Evolutionary conservation across 2,888 invertebrate genomes (phyloP).

Genomic region (Tineola bisselliella): DNA sequence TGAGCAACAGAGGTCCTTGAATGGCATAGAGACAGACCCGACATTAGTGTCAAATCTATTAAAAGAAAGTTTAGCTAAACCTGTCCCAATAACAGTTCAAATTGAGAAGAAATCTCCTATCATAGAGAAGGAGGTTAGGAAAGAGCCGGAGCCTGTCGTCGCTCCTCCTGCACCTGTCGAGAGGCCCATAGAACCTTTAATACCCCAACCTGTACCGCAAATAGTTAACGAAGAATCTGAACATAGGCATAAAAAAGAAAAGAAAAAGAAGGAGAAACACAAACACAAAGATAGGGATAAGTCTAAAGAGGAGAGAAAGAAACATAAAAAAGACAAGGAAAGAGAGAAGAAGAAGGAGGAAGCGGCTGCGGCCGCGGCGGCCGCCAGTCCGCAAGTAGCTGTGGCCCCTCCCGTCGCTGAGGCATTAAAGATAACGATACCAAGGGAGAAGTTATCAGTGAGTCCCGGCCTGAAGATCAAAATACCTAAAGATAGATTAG

Average conservation of each 20-base stretch:
- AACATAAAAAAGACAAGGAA: slow-evolving; percentile 75
- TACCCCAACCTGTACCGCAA: slow-evolving; percentile 20
- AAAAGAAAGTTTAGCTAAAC: slow-evolving; percentile 71
- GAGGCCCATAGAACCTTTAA: slow-evolving; percentile 18
- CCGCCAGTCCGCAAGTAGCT: slow-evolving; percentile 17
- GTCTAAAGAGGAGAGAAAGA: slow-evolving; percentile 75
- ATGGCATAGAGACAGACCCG: slow-evolving; percentile 78
- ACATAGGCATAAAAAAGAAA: slow-evolving; percentile 68
- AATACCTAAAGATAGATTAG: slow-evolving; percentile 79
- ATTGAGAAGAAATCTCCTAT: slow-evolving; percentile 45
- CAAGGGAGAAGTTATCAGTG: slow-evolving; percentile 46
- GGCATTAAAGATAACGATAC: slow-evolving; percentile 50
- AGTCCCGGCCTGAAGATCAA: slow-evolving; percentile 78
- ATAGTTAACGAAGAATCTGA: slow-evolving; percentile 30
- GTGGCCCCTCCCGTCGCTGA: slow-evolving; percentile 22
- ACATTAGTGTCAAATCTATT: slow-evolving; percentile 75
- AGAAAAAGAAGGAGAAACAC: slow-evolving; percentile 83
- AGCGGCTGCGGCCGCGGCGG: slow-evolving; percentile 22
- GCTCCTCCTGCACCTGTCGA: slow-evolving; percentile 31
- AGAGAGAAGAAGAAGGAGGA: slow-evolving; percentile 40
- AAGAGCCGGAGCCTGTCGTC: slow-evolving; percentile 20
- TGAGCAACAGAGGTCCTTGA: slow-evolving; percentile 48
- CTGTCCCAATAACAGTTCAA: slow-evolving; percentile 51
- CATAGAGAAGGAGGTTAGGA: slow-evolving; percentile 22
- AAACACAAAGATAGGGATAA: slow-evolving; percentile 82